Conservation (phyloP, 1,140 invertebrate species). For the Drosophila orena region DNA sequence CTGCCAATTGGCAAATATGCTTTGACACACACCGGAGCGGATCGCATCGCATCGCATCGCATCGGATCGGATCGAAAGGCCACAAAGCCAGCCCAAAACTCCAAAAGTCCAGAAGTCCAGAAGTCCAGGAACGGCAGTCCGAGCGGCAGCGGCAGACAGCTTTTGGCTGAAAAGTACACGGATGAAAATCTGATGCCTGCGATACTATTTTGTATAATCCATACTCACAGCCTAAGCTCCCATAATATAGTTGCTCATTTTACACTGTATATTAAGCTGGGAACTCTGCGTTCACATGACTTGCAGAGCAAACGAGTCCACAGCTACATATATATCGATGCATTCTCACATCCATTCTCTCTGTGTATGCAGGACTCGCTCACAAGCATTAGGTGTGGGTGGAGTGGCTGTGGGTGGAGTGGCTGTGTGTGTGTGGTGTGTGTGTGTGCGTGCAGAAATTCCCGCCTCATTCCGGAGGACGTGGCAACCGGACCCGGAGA, state of each 20-base stretch:
- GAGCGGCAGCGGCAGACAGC: no score
- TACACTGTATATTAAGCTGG: no score
- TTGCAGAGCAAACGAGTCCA: background rate
- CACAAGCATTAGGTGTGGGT: no score
- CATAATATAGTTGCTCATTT: no score
- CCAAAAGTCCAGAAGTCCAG: no score
- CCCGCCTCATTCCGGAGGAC: background rate
- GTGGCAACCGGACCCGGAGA: constrained; percentile 11
- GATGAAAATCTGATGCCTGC: background rate
- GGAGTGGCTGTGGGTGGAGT: no score
- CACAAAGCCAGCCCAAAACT: constrained; percentile 17
- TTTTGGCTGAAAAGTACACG: constrained; percentile 10
- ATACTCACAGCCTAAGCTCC: no score
- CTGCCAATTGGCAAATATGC: constrained; percentile 60
- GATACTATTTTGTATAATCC: no score
- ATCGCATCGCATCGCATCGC: background rate
- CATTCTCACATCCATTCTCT: background rate
- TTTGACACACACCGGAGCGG: constrained; percentile 41
- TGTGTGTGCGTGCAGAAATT: background rate
- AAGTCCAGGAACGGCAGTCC: constrained; percentile 6
- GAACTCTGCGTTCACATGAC: background rate
- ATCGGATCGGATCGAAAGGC: constrained; percentile 2
- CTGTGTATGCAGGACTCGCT: constrained; percentile 3
- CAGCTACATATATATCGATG: no score
- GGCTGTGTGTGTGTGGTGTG: background rate